These are phyloP conservation scores for Drosophila sturtevanti DNA, from an alignment of 1,140 invertebrate genomes.

Conservation along the genomic window DNA sequence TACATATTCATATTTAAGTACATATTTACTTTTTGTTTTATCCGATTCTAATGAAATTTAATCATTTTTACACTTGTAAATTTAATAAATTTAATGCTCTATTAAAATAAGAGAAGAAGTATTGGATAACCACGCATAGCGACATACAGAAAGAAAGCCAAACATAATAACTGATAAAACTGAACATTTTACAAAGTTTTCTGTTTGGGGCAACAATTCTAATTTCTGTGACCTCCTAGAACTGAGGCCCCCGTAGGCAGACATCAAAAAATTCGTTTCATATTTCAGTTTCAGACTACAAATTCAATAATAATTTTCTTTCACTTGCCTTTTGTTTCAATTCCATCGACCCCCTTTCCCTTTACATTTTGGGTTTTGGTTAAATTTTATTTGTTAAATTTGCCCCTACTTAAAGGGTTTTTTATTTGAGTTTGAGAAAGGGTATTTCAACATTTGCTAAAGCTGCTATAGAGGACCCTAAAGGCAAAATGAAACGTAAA, in stretches of 20 bases:
- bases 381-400: neutral
- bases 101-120: no score
- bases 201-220: neutral
- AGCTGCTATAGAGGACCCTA: slow-evolving; percentile 27
- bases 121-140: no score
- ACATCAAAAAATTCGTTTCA: neutral
- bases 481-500: slow-evolving; percentile 57
- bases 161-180: no score
- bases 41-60: no score
- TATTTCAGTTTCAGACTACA: neutral
- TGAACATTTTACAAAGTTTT: no score
- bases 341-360: neutral
- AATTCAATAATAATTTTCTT: neutral
- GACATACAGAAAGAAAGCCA: no score
- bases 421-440: slow-evolving; percentile 2
- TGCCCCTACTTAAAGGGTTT: neutral
- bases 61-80: no score
- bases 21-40: no score
- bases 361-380: neutral
- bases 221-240: neutral
- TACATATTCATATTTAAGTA: no score
- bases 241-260: no score
- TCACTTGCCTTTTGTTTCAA: neutral
- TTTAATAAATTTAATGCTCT: no score
- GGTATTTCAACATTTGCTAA: slow-evolving; percentile 12